A percentile compares a stretch with the other conserved stretches of the same genome.
Conservation (phyloP, 2,888 invertebrate genomes). For the Microctonus hyperodae region DNA sequence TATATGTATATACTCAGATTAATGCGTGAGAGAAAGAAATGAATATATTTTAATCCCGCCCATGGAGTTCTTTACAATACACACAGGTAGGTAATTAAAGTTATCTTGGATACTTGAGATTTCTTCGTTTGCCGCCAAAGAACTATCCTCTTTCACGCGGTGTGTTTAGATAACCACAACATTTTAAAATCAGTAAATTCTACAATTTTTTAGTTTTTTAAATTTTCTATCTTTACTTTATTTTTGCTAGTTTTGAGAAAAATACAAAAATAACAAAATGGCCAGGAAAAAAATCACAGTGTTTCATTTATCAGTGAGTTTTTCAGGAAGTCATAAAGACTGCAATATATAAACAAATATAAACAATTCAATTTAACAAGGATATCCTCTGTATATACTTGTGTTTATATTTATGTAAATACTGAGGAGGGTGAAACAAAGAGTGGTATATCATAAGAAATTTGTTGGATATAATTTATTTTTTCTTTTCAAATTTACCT, state of each 20-base stretch:
- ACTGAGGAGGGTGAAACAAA: too few relatives aligned
- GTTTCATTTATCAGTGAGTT: not conserved
- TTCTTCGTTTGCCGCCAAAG: constrained; percentile 37
- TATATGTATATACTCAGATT: constrained; percentile 24
- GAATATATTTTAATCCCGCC: constrained; percentile 23
- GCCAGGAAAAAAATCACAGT: constrained; percentile 17
- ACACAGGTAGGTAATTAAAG: constrained; percentile 39
- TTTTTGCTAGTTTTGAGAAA: not conserved
- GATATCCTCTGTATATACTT: not conserved
- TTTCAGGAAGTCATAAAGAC: constrained; percentile 22
- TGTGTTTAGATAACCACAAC: constrained; percentile 33
- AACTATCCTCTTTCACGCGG: constrained; percentile 22
- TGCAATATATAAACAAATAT: not conserved
- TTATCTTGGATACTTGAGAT: constrained; percentile 40
- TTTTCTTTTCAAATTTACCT: too few relatives aligned
- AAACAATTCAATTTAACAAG: not conserved
- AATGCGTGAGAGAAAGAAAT: constrained; percentile 7
- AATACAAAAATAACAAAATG: too few relatives aligned
- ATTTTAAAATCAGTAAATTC: constrained; percentile 20
- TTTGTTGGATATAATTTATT: not conserved
- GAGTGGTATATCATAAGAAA: too few relatives aligned
- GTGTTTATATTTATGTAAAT: too few relatives aligned
- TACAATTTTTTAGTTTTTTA: not conserved
- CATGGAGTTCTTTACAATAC: constrained; percentile 35
- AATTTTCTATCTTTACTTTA: not conserved